Conservation (phyloP, 1,140 invertebrate species). For the Pentalonia nigronervosa region DNA sequence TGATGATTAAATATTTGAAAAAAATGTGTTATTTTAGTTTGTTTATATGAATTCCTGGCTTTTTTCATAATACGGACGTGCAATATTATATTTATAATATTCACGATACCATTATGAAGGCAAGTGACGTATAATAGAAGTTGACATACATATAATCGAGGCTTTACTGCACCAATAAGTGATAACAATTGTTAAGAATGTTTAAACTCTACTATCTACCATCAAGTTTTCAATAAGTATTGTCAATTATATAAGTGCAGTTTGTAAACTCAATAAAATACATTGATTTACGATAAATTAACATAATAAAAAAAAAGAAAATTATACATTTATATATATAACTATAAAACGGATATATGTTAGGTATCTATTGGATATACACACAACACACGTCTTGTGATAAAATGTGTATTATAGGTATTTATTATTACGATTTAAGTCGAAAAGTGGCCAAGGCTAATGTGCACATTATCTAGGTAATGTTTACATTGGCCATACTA, state of each 20-base stretch:
- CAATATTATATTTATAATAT: too few species aligned
- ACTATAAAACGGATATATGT: too few species aligned
- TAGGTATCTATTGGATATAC: too few species aligned
- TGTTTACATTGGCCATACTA: background rate
- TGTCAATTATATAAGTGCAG: background rate
- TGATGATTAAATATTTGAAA: too few species aligned
- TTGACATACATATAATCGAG: too few species aligned
- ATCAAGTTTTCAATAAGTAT: background rate
- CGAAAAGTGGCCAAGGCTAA: background rate
- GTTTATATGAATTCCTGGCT: too few species aligned
- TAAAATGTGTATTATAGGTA: background rate
- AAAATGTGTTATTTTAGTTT: too few species aligned
- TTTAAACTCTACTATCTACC: background rate
- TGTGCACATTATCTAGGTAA: background rate
- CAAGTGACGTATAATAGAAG: too few species aligned
- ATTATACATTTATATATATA: background rate
- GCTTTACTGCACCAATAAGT: background rate
- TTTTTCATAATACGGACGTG: too few species aligned
- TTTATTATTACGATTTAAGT: background rate
- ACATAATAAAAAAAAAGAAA: background rate
- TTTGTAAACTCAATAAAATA: background rate
- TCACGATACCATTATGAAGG: too few species aligned
- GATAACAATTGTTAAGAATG: background rate
- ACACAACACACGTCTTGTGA: background rate
- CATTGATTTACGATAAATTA: too few species aligned